Conservation (phyloP, 2,797 vertebrate genomes). For the Lithobates sylvaticus region DNA sequence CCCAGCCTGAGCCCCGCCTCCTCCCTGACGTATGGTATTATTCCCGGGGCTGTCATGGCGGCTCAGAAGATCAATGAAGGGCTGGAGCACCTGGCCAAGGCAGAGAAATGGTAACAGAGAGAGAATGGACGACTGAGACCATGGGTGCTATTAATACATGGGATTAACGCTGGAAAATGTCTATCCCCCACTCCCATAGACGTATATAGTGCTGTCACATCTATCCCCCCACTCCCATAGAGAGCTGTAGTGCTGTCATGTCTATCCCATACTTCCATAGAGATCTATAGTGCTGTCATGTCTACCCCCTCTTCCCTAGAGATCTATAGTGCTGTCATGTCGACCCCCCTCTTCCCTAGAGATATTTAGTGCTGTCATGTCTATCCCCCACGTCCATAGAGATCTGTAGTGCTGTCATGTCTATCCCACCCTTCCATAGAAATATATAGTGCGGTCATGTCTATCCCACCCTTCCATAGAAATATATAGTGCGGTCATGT, state of each 20-base stretch:
- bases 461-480: background rate
- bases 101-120: conserved; percentile 91
- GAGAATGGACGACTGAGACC: background rate
- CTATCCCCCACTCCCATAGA: background rate
- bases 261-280: too few relatives aligned
- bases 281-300: too few relatives aligned
- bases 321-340: too few relatives aligned
- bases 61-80: conserved; percentile 98
- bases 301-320: too few relatives aligned
- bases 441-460: background rate
- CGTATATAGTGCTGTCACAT: background rate
- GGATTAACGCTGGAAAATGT: too few relatives aligned
- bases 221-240: too few relatives aligned
- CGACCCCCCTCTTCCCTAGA: too few relatives aligned
- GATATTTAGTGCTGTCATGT: too few relatives aligned
- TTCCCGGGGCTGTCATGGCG: conserved; percentile 80
- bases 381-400: too few relatives aligned
- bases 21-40: conserved; percentile 41
- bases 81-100: conserved; percentile 93
- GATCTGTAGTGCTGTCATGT: too few relatives aligned
- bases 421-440: background rate
- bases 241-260: too few relatives aligned
- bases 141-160: too few relatives aligned
- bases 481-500: background rate
- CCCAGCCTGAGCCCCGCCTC: background rate